Evolutionary conservation across 53 echinoderm and acorn worm species (phyloP).

Genomic region (Temnopleurus reevesii): DNA sequence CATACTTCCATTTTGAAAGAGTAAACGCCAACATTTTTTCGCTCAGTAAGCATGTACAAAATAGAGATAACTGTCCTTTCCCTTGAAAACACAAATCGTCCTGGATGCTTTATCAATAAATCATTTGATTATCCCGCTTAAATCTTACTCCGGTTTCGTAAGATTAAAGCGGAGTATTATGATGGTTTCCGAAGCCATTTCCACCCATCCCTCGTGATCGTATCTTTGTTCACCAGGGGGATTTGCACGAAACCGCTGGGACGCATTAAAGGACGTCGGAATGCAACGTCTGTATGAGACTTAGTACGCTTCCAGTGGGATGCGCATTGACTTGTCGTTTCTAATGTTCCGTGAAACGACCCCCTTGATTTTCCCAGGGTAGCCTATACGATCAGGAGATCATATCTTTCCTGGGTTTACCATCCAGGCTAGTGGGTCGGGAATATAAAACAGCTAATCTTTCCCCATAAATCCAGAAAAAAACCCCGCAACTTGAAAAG

Average conservation of each 20-base stretch:
- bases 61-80: too few species aligned
- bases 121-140: neutral
- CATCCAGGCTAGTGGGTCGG: neutral
- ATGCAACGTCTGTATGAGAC: too few species aligned
- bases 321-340: too few species aligned
- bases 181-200: neutral
- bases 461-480: conserved; percentile 14
- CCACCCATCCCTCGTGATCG: neutral
- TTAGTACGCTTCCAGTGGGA: too few species aligned
- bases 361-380: conserved; percentile 1
- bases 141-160: neutral
- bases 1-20: too few species aligned
- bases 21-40: too few species aligned
- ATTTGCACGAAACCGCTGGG: too few species aligned
- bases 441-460: conserved; percentile 11
- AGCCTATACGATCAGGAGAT: neutral
- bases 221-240: conserved; percentile 18
- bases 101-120: neutral
- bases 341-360: too few species aligned
- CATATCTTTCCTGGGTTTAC: neutral
- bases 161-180: neutral
- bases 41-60: too few species aligned
- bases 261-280: too few species aligned
- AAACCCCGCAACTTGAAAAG: neutral
- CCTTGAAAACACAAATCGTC: neutral